phyloP scores from a whole-genome alignment of 2,113 vertebrate genomes.

The Cisticola juncidis region DNA sequence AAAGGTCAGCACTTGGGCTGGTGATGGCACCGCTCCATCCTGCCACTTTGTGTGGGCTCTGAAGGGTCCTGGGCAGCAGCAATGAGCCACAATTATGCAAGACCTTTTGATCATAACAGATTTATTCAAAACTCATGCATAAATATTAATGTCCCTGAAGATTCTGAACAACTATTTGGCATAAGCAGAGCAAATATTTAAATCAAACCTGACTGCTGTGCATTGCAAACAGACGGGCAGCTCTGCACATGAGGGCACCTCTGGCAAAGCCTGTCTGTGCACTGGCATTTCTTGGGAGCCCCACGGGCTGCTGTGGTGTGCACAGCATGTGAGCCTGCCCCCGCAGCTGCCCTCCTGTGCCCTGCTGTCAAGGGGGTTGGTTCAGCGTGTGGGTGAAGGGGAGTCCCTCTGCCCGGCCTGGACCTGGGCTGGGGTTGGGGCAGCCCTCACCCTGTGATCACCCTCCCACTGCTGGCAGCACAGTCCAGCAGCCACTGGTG shows the following conservation, averaged over 20 bases:
- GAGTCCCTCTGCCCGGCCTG: rapidly evolving
- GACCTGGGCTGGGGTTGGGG: rapidly evolving
- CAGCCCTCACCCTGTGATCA: rapidly evolving
- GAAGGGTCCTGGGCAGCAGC: slow-evolving; percentile 29
- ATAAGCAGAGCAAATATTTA: slow-evolving; percentile 52
- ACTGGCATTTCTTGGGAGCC: background rate
- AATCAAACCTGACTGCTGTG: slow-evolving; percentile 24
- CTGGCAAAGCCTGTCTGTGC: background rate
- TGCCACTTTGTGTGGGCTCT: background rate
- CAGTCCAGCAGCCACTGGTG: rapidly evolving
- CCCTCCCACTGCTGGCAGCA: background rate
- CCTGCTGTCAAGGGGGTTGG: background rate
- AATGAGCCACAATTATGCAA: background rate
- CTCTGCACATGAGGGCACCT: background rate
- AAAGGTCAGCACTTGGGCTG: background rate
- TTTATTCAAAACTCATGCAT: slow-evolving; percentile 49
- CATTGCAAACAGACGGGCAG: background rate
- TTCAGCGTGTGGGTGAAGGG: background rate
- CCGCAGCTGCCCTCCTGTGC: background rate
- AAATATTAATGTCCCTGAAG: slow-evolving; percentile 56
- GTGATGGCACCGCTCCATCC: background rate
- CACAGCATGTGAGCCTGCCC: rapidly evolving
- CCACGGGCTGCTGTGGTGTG: rapidly evolving
- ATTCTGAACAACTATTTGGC: slow-evolving; percentile 45
- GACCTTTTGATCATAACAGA: slow-evolving; percentile 54